Conservation (phyloP, 2,113 vertebrate species). For the Nesoenas mayeri region DNA sequence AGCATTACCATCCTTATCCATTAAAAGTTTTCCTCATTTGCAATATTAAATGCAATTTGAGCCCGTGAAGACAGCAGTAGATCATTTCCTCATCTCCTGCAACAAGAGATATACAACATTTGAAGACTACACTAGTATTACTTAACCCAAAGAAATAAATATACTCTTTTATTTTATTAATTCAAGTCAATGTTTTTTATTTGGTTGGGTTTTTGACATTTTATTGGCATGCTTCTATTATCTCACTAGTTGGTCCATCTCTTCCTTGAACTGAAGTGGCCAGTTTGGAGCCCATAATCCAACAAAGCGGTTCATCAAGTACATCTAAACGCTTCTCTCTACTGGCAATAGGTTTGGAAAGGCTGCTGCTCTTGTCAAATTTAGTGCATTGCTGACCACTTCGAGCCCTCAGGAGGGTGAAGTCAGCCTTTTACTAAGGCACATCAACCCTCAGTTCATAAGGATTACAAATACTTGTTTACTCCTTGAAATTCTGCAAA, state of each 20-base stretch:
- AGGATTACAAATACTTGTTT: background rate
- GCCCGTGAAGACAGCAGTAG: background rate
- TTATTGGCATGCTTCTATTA: background rate
- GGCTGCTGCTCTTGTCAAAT: background rate
- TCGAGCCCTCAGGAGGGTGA: background rate
- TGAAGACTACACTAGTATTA: accelerated
- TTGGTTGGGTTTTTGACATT: background rate
- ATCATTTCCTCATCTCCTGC: background rate
- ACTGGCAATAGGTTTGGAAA: background rate
- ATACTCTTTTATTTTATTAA: background rate
- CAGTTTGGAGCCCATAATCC: background rate
- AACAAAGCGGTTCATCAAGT: background rate
- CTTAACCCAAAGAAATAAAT: background rate
- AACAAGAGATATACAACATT: background rate
- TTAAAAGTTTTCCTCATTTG: background rate
- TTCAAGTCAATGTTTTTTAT: too few relatives aligned
- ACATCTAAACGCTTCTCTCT: background rate
- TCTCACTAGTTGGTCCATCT: background rate
- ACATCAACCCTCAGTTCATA: background rate
- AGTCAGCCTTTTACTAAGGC: background rate
- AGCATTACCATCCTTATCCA: background rate
- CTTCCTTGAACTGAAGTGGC: background rate
- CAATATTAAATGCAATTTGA: background rate
- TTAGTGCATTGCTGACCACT: background rate
- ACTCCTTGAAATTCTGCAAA: background rate